Percentiles rank a stretch among this genome's conserved stretches.
Conservation (phyloP, 30 jellyfish, hydroid and myxozoan genomes). For the Hydractinia symbiolongicarpus region DNA sequence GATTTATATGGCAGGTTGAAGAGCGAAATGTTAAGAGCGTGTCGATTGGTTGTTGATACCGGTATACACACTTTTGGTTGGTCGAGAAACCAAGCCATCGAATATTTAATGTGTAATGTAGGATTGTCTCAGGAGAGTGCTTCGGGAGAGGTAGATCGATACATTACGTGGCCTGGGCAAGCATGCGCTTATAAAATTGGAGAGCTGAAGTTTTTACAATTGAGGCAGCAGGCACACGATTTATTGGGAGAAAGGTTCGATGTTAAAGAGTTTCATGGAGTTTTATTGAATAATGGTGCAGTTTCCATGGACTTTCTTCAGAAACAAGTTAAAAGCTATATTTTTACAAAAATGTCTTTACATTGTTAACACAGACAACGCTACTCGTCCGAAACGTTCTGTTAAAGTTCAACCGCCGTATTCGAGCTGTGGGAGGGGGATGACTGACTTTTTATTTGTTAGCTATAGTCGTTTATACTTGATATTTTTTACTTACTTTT, state of each 20-base stretch:
- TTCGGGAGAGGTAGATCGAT: background rate
- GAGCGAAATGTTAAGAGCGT: slow-evolving; percentile 13
- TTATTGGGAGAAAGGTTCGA: slow-evolving; percentile 10
- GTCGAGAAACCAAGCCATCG: slow-evolving; percentile 11
- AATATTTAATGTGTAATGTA: background rate
- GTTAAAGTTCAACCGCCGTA: too few relatives aligned
- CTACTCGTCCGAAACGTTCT: too few relatives aligned
- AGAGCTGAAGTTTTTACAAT: background rate
- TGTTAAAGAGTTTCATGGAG: slow-evolving; percentile 14
- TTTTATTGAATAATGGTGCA: background rate
- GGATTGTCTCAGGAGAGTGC: background rate
- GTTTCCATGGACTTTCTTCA: slow-evolving; percentile 12
- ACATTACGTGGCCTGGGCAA: slow-evolving; percentile 7
- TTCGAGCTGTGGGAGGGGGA: too few relatives aligned
- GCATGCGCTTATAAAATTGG: slow-evolving; percentile 14
- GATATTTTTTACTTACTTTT: too few relatives aligned
- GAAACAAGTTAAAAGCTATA: background rate
- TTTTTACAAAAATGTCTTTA: background rate
- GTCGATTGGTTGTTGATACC: slow-evolving; percentile 15
- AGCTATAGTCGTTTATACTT: too few relatives aligned
- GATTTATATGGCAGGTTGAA: slow-evolving; percentile 5
- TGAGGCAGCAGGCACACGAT: background rate
- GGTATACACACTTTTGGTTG: slow-evolving; percentile 5
- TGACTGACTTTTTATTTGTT: too few relatives aligned
- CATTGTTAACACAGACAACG: background rate